phyloP scores from a whole-genome alignment of 2,113 vertebrate species.

The Nycticebus coucang region DNA sequence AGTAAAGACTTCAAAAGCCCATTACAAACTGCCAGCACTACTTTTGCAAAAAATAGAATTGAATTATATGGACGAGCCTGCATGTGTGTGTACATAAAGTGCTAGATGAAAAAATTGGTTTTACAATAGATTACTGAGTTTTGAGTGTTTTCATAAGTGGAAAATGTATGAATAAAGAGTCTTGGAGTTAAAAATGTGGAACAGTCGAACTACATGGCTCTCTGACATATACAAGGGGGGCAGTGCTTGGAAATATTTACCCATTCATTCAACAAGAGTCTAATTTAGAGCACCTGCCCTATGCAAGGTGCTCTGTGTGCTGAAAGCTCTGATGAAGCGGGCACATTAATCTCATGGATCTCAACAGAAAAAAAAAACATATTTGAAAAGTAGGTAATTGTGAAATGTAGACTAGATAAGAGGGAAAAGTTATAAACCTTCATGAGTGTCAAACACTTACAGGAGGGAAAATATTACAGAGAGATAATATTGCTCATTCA shows the following conservation, averaged over 20 bases:
- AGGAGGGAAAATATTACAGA: background rate
- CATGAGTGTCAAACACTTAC: background rate
- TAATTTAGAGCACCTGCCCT: background rate
- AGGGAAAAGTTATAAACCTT: conserved; percentile 24
- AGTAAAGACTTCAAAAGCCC: background rate
- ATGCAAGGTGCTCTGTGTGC: background rate
- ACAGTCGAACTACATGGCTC: background rate
- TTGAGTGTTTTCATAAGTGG: background rate
- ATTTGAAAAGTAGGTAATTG: conserved; percentile 23
- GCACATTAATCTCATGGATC: background rate
- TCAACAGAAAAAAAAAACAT: background rate
- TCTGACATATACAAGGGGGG: background rate
- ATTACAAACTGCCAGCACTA: background rate
- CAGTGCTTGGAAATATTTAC: background rate
- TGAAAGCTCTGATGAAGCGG: background rate
- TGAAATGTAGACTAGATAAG: background rate
- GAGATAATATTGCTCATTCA: background rate
- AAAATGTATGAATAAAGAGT: background rate
- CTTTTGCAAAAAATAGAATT: conserved; percentile 52
- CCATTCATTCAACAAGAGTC: background rate
- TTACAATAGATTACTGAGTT: background rate
- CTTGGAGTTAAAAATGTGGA: background rate
- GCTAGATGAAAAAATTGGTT: background rate
- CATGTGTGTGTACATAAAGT: background rate
- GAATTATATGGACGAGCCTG: background rate